Conservation (phyloP, 2,797 vertebrate genomes). For the Phoebastria nigripes region DNA sequence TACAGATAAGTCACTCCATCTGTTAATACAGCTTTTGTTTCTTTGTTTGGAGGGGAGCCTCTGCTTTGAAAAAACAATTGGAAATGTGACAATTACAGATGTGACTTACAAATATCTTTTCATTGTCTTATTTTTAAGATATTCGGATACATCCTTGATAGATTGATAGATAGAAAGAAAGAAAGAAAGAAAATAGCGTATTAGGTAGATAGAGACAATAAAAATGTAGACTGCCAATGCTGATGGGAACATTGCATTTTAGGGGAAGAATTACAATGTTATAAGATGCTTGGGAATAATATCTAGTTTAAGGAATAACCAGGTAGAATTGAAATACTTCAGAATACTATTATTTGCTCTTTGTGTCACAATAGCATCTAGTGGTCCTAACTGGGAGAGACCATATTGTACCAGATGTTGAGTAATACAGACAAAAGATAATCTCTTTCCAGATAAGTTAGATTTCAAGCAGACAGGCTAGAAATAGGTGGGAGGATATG, state of each 20-base stretch:
- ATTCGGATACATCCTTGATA: not conserved
- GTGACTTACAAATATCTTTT: no score
- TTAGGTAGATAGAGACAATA: not conserved
- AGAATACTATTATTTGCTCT: not conserved
- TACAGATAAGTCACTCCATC: not conserved
- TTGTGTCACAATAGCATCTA: not conserved
- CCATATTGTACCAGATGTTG: not conserved
- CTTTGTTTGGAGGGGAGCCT: not conserved
- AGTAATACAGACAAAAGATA: not conserved
- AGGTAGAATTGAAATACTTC: not conserved
- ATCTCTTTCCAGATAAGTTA: not conserved
- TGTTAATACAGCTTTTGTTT: not conserved
- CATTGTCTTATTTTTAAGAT: no score
- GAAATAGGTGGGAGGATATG: not conserved
- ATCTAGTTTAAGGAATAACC: not conserved
- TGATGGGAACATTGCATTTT: not conserved
- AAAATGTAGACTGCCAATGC: not conserved
- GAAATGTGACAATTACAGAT: not conserved
- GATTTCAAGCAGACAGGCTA: not conserved
- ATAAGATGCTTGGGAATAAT: not conserved
- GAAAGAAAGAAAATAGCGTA: not conserved
- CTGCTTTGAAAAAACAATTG: not conserved
- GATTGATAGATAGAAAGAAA: not conserved
- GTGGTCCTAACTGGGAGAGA: not conserved
- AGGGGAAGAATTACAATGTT: not conserved